These are phyloP conservation scores for Gallinago paraguaiae DNA, from an alignment of 2,113 vertebrate genomes.

Conservation along the genomic window DNA sequence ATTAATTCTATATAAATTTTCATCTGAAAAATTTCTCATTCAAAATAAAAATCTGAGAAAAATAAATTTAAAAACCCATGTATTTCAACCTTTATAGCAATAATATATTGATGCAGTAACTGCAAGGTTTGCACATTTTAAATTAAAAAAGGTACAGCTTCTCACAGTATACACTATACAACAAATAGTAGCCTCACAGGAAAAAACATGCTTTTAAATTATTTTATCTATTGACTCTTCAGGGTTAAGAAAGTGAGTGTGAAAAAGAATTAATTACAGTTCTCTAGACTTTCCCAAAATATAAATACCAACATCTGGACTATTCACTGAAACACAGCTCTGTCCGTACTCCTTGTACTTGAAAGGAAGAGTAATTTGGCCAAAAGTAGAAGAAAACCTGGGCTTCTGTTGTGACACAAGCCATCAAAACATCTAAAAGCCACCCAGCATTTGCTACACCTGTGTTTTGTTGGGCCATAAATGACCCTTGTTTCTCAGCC, in stretches of 20 bases:
- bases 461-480: background rate
- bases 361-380: background rate
- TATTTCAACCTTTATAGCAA: background rate
- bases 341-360: background rate
- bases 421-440: background rate
- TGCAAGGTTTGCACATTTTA: background rate
- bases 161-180: background rate
- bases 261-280: background rate
- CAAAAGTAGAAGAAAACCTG: background rate
- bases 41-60: background rate
- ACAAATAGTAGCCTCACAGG: background rate
- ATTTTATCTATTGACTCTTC: background rate
- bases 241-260: background rate
- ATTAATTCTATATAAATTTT: background rate
- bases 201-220: background rate
- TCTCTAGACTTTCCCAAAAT: background rate
- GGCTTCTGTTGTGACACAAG: background rate
- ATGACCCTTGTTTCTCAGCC: background rate
- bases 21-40: background rate
- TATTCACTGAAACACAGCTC: background rate
- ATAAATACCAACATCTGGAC: background rate
- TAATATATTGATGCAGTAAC: background rate
- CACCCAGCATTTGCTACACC: background rate
- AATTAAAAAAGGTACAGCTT: background rate
- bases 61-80: accelerated